Percentiles rank a stretch among this genome's conserved stretches.
Conservation (phyloP, 2,888 invertebrate genomes). For the Drosophila nr. perissopoda region DNA sequence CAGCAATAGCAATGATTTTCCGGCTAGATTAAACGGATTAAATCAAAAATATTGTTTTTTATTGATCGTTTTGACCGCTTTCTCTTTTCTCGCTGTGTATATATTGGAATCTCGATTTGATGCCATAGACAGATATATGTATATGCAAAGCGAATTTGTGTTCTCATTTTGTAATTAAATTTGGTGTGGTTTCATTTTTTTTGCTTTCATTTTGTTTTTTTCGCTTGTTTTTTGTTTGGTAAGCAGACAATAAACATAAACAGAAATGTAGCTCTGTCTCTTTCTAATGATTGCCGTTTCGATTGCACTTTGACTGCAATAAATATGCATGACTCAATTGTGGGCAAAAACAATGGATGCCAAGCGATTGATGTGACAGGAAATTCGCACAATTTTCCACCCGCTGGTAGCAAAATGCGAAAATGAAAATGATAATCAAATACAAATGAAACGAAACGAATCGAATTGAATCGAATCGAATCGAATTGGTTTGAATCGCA, state of each 20-base stretch:
- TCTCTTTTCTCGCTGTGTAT: not conserved
- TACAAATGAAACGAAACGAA: constrained; percentile 34
- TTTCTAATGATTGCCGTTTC: not conserved
- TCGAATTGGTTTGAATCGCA: constrained; percentile 5
- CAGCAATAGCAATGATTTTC: not conserved
- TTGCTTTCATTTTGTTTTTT: not conserved
- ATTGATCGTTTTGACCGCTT: not conserved
- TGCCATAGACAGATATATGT: constrained; percentile 25
- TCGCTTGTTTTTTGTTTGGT: constrained; percentile 11
- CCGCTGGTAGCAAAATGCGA: constrained; percentile 10
- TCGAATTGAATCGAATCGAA: constrained; percentile 21
- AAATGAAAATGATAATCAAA: constrained; percentile 39
- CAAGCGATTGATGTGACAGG: constrained; percentile 62
- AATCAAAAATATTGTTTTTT: not conserved
- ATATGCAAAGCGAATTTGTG: constrained; percentile 44
- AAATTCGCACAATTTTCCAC: constrained; percentile 53
- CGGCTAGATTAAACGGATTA: not conserved
- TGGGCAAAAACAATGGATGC: constrained; percentile 54
- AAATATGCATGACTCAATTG: constrained; percentile 55
- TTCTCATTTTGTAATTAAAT: constrained; percentile 71
- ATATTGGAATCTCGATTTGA: not conserved
- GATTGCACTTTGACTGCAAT: constrained; percentile 12
- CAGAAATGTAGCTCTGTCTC: not conserved
- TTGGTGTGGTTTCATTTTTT: constrained; percentile 55
- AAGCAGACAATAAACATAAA: constrained; percentile 31